Evolutionary conservation across 2,797 vertebrate genomes (phyloP), one percentile per base, ranked within the genome.

Genomic region (Sebastes cheni): DNA sequence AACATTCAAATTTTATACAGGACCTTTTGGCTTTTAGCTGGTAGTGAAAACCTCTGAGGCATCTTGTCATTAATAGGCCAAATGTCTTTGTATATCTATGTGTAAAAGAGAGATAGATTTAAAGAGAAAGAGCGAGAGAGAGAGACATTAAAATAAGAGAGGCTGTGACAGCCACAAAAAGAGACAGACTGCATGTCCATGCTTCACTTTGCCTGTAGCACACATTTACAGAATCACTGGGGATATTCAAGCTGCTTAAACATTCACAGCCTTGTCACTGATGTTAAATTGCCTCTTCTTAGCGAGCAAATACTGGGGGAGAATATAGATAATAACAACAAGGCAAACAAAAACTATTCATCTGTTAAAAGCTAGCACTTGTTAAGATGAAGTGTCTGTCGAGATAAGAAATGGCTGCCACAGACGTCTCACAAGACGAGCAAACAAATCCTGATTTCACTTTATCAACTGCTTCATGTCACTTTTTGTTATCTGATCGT

Each of bases 311-410:
- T 50, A 79, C 52, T 67, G 50, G 13, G 18, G 32, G 59, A 79
- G 74, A 58, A 59, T 54, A 70, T 52, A 86, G 69, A 87, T 80
- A 77, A 85, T 66, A 85, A 71, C 58, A 82, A 76, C 61, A 64
- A 83, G 70, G 85, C 76, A 89, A 84, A 87, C 77, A 81, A 75
- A 89, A 87, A 80, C 70, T 27, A 71, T 83, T 81, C 71, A 80
- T 80, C 78, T 83, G 58, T 83, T 84, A 75, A 59, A 72, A 78
- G 36, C 20, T 8, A 14, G 34, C 70, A 46, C 69, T 79, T 75
- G 67, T 81, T 83, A 72, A 81, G 89, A 80, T 82, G 12, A 80
- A 80, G 68, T 50, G 71, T 69, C 39, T 52, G 52, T 32, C 60
- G 56, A 71, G 87, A 90, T 84, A 84, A 84, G 23, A 77, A 78